phyloP scores from a whole-genome alignment of 1,140 invertebrate species.

The Lucilia sericata region DNA sequence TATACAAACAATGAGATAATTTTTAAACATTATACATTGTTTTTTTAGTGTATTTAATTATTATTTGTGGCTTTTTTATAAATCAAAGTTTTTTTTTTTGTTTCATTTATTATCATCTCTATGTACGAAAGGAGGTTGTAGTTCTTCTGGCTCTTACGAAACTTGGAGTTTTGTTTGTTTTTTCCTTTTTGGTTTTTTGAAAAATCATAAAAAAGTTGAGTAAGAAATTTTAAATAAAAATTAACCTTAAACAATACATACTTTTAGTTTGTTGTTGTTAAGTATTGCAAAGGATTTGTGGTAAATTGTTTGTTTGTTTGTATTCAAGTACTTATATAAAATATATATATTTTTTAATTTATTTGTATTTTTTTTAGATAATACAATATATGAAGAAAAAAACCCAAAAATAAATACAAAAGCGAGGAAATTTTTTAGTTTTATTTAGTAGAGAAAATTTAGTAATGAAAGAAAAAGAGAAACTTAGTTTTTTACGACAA shows the following conservation, averaged over 20 bases:
- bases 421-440: background rate
- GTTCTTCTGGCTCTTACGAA: background rate
- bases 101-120: background rate
- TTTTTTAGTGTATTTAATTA: background rate
- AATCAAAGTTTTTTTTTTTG: background rate
- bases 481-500: background rate
- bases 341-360: background rate
- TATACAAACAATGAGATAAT: background rate
- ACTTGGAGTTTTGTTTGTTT: background rate
- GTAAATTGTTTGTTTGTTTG: background rate
- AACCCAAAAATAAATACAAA: background rate
- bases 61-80: background rate
- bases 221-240: background rate
- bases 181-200: too few species aligned
- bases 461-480: too few species aligned
- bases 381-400: background rate
- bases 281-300: background rate
- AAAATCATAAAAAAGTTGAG: too few species aligned
- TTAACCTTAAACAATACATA: background rate
- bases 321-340: background rate
- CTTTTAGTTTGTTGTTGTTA: background rate
- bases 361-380: background rate
- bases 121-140: background rate
- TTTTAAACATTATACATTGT: background rate
- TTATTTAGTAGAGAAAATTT: too few species aligned